A percentile compares a stretch with the other conserved stretches of the same genome.
Evolutionary conservation across 2,113 vertebrate genomes (phyloP).

Genomic region (Platichthys flesus): DNA sequence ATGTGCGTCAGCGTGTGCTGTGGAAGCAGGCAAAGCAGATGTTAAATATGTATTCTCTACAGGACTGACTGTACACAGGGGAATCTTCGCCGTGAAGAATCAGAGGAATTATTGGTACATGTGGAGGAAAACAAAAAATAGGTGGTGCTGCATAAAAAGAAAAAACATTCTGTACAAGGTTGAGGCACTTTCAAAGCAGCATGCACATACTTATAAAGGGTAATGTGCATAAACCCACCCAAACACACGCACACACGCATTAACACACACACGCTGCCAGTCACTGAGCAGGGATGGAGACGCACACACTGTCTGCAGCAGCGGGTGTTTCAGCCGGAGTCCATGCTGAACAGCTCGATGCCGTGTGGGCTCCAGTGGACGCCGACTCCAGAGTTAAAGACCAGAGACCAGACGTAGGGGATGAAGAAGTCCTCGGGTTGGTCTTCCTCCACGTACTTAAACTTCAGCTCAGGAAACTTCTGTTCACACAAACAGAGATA

Average conservation of each 20-base stretch:
- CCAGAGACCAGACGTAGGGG: conserved; percentile 97
- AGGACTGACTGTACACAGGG: conserved; percentile 17
- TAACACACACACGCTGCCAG: conserved; percentile 5
- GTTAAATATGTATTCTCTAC: conserved; percentile 12
- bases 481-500: conserved; percentile 64
- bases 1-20: conserved; percentile 17
- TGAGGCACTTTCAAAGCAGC: conserved; percentile 81
- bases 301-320: background rate
- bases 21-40: conserved; percentile 26
- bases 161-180: conserved; percentile 65
- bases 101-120: conserved; percentile 40
- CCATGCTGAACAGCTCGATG: conserved; percentile 96
- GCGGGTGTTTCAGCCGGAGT: conserved; percentile 86
- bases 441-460: conserved; percentile 98
- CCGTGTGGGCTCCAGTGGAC: conserved; percentile 93
- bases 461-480: conserved; percentile 98
- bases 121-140: background rate
- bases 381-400: conserved; percentile 92
- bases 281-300: conserved; percentile 9
- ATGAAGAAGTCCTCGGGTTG: conserved; percentile 99
- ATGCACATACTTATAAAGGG: conserved; percentile 63
- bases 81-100: conserved; percentile 56
- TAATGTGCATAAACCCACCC: conserved; percentile 33
- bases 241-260: conserved; percentile 3
- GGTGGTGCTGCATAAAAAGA: conserved; percentile 58